phyloP scores from a whole-genome alignment of 1,140 invertebrate species.

The Dermatophagoides farinae region DNA sequence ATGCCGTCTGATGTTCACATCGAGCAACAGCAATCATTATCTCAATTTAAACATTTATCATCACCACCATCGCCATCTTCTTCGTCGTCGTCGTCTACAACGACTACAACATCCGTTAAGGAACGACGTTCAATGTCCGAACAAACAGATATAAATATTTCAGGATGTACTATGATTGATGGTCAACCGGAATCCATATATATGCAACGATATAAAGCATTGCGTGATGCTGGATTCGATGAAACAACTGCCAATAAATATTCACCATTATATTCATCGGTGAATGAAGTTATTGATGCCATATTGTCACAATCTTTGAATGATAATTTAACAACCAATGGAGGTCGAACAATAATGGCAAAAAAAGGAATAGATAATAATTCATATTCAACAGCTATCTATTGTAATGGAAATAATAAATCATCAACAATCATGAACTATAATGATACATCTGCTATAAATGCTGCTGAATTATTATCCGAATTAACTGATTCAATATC shows the following conservation, averaged over 20 bases:
- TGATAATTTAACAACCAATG: neutral
- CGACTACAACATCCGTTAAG: neutral
- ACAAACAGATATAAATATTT: neutral
- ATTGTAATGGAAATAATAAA: too few species aligned
- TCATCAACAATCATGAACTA: too few species aligned
- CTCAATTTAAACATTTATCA: neutral
- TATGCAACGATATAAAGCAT: conserved; percentile 2
- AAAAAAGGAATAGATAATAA: neutral
- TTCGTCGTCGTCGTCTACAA: neutral
- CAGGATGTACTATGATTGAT: neutral
- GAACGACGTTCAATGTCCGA: neutral
- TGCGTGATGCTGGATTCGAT: conserved; percentile 6
- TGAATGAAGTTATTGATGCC: conserved; percentile 4
- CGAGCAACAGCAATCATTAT: neutral
- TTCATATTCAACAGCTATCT: too few species aligned
- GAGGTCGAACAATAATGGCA: neutral
- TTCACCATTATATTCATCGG: neutral
- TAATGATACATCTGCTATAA: too few species aligned
- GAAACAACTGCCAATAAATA: conserved; percentile 4
- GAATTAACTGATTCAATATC: too few species aligned
- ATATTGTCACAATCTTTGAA: neutral
- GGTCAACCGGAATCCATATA: neutral
- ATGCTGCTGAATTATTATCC: too few species aligned
- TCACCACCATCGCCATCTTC: neutral
- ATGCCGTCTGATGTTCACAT: conserved; percentile 5